Evolutionary conservation across 2,888 invertebrate species (phyloP), one percentile per base, ranked within the genome.

Genomic region (Tridacna gigas): DNA sequence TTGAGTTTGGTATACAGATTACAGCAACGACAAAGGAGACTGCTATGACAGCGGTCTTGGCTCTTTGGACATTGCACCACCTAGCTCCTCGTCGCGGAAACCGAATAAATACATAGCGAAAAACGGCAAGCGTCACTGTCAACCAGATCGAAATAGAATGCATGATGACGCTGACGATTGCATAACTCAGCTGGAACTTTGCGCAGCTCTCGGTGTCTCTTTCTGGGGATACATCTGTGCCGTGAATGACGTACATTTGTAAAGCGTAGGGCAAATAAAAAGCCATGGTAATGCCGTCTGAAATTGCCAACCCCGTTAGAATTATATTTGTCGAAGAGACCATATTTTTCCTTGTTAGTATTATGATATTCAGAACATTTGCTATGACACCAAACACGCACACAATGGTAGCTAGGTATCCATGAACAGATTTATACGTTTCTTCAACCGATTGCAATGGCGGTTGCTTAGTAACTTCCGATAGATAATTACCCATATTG

Each of bases 121-220:
- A 99, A 4, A 99, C 97, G 0, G 99, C 99, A 83, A 99, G 95
- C 0, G 98, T 97, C 0, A 99, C 97, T 0, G 99, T 99, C 89
- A 99, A 95, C 97, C 98, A 98, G 89, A 98, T 98, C 4, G 98
- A 98, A 88, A 98, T 97, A 4, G 98, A 98, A 94, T 98, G 98
- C 83, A 97, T 96, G 74, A 97, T 96, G 95, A 98, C 98, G 61
- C 97, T 97, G 94, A 98, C 98, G 92, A 97, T 97, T 60, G 98
- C 98, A 95, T 98, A 98, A 92, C 98, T 97, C 88, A 95, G 92
- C 67, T 95, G 93, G 86, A 95, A 95, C 28, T 92, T 89, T 7
- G 95, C 94, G 26, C 86, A 82, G 18, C 86, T 88, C 77, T 93
- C 92, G 28, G 93, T 93, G 90, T 94, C 91, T 3, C 94, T 86